A percentile compares a stretch with the other conserved stretches of the same genome.
Conservation (phyloP, 1,140 invertebrate species). For the Lepidurus couesii region DNA sequence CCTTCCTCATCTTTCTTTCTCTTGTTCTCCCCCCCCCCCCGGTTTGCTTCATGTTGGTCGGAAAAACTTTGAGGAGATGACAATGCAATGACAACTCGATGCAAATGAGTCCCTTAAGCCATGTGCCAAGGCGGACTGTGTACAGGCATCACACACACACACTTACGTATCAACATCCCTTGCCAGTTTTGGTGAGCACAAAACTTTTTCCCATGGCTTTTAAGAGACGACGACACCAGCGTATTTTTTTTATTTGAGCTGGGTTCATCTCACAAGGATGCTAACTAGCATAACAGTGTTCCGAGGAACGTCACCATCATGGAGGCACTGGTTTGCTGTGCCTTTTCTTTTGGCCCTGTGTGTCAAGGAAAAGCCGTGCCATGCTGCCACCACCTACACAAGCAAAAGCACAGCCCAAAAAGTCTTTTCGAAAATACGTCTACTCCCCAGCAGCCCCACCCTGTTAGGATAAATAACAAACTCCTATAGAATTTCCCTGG, state of each 20-base stretch:
- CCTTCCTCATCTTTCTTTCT: neutral
- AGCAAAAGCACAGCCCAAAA: neutral
- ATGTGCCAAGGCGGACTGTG: conserved; percentile 5
- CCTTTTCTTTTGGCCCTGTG: neutral
- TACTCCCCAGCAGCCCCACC: neutral
- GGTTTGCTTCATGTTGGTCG: neutral
- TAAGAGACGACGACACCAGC: neutral
- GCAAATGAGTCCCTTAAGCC: conserved; percentile 2
- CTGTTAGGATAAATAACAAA: neutral
- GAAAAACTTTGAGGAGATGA: conserved; percentile 5
- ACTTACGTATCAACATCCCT: neutral
- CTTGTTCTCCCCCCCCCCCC: no score
- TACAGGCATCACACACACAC: neutral
- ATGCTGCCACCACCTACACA: neutral
- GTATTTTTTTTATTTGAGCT: neutral
- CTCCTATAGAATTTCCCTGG: neutral
- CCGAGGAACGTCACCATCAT: neutral
- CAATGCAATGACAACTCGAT: conserved; percentile 19
- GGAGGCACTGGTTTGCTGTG: no score
- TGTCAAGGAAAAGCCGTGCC: neutral
- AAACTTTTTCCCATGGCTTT: neutral
- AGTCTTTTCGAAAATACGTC: neutral
- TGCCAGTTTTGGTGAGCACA: neutral
- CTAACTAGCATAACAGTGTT: conserved; percentile 1
- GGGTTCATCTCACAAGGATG: neutral